These are phyloP conservation scores for Dione vanillae DNA, from an alignment of 2,888 invertebrate genomes.

Conservation along the genomic window DNA sequence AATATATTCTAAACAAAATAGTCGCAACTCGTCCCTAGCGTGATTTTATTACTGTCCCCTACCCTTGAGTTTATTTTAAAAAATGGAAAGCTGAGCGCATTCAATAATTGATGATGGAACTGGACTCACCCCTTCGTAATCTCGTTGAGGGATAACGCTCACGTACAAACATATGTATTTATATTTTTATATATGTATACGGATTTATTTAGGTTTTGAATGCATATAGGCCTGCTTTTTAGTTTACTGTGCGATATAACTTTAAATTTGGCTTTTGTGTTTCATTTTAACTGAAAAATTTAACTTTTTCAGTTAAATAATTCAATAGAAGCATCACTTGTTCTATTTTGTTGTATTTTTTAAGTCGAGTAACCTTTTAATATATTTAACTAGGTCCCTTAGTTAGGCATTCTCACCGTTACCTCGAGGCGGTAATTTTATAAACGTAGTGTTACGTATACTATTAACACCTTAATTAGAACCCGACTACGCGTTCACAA, in stretches of 20 bases:
- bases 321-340: background rate
- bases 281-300: too few species aligned
- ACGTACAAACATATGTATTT: slow-evolving; percentile 26
- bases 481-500: slow-evolving; percentile 56
- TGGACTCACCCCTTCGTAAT: slow-evolving; percentile 74
- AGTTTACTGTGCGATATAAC: background rate
- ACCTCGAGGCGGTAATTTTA: slow-evolving; percentile 36
- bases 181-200: slow-evolving; percentile 10
- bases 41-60: slow-evolving; percentile 73
- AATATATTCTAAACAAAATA: slow-evolving; percentile 26
- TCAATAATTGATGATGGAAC: slow-evolving; percentile 77
- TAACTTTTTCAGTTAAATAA: too few species aligned
- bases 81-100: slow-evolving; percentile 74
- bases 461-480: slow-evolving; percentile 71
- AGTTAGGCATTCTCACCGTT: slow-evolving; percentile 32
- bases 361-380: slow-evolving; percentile 4
- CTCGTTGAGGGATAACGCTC: slow-evolving; percentile 54
- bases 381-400: slow-evolving; percentile 29
- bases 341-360: background rate
- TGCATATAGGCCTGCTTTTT: background rate
- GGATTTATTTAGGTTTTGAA: slow-evolving; percentile 8
- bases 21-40: slow-evolving; percentile 51
- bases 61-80: slow-evolving; percentile 76
- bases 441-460: slow-evolving; percentile 47
- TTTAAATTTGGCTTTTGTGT: background rate